Evolutionary conservation across 1,140 invertebrate species (phyloP).

Genomic region (Anastrepha obliqua): DNA sequence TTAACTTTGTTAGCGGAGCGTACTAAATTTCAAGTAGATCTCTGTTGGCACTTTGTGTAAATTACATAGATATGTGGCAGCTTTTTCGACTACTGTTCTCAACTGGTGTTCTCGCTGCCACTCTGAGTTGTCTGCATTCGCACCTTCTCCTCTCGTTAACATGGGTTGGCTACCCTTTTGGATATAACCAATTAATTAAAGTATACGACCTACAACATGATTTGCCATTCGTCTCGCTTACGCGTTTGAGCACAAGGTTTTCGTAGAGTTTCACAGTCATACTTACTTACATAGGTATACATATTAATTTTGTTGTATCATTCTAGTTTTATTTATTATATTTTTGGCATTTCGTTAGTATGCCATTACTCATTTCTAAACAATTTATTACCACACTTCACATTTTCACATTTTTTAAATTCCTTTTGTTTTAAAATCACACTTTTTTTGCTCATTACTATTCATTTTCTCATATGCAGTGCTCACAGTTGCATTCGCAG

Average conservation of each 20-base stretch:
- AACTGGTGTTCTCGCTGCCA: too few species aligned
- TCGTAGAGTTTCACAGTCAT: neutral
- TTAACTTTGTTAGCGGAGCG: neutral
- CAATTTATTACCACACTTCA: too few species aligned
- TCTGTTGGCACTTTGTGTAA: neutral
- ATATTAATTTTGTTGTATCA: neutral
- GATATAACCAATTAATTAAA: neutral
- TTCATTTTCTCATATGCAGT: too few species aligned
- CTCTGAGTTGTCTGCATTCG: too few species aligned
- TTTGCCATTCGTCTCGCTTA: conserved; percentile 1
- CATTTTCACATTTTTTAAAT: too few species aligned
- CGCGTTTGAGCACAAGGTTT: neutral
- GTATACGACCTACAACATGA: neutral
- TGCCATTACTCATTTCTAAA: neutral
- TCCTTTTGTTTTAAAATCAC: too few species aligned
- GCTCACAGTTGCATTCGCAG: neutral
- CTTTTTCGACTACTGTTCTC: too few species aligned
- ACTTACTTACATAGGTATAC: neutral
- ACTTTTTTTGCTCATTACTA: too few species aligned
- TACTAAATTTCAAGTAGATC: neutral
- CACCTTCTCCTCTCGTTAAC: too few species aligned
- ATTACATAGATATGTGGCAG: too few species aligned
- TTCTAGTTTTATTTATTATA: neutral
- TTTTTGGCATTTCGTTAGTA: neutral
- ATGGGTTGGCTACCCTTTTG: too few species aligned